Conservation (phyloP, 2,113 vertebrate genomes). For the Dolichotis patagonum region DNA sequence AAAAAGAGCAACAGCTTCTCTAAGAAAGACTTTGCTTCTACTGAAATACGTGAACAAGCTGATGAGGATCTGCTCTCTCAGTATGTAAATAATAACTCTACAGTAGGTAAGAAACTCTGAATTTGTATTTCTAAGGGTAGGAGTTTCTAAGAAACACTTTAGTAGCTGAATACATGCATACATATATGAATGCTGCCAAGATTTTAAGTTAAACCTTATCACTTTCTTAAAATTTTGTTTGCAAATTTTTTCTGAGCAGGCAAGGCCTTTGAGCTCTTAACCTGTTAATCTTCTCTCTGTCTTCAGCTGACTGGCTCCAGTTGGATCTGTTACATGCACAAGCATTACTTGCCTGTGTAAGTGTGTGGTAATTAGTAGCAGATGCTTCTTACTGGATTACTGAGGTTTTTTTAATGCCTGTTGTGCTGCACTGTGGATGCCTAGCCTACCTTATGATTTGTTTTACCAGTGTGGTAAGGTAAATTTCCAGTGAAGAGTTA, state of each 20-base stretch:
- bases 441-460: background rate
- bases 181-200: background rate
- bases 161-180: background rate
- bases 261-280: background rate
- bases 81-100: conserved; percentile 89
- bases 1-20: conserved; percentile 71
- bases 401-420: background rate
- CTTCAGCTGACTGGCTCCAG: background rate
- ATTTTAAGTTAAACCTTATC: background rate
- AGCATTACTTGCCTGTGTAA: background rate
- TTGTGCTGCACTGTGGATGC: background rate
- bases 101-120: conserved; percentile 86
- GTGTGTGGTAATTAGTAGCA: background rate
- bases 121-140: background rate
- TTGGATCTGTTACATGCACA: background rate
- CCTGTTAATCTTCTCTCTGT: background rate
- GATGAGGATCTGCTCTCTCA: conserved; percentile 95
- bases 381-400: background rate
- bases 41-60: conserved; percentile 79
- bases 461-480: background rate
- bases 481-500: conserved; percentile 11
- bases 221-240: conserved; percentile 19
- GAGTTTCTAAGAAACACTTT: background rate
- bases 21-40: conserved; percentile 79
- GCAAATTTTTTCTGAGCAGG: background rate